Percentiles rank a stretch among this genome's conserved stretches.
Conservation (phyloP, 2,113 vertebrate species). For the Corythoichthys intestinalis region DNA sequence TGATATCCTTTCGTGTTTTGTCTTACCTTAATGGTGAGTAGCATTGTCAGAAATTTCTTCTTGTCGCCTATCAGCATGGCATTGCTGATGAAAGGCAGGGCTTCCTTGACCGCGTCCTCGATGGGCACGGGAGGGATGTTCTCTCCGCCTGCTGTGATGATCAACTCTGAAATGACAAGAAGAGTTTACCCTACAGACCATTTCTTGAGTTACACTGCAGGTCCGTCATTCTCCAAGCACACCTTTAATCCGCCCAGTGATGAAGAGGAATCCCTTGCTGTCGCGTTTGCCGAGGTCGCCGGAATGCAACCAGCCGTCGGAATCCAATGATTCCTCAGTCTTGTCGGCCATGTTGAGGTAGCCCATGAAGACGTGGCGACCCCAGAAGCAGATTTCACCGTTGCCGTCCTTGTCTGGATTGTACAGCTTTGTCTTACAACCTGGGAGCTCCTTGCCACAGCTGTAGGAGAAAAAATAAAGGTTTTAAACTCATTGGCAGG, state of each 20-base stretch:
- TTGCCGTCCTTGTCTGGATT: slow-evolving; percentile 69
- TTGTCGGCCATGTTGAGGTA: slow-evolving; percentile 83
- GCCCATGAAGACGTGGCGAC: slow-evolving; percentile 93
- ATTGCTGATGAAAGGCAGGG: slow-evolving; percentile 86
- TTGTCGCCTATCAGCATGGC: slow-evolving; percentile 89
- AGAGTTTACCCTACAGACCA: background rate
- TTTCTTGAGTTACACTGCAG: background rate
- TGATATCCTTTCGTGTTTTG: background rate
- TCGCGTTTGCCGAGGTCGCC: slow-evolving; percentile 86
- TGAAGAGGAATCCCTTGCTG: slow-evolving; percentile 79
- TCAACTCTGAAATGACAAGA: slow-evolving; percentile 77
- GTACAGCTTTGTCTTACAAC: slow-evolving; percentile 78
- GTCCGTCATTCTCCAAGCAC: background rate
- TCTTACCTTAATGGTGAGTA: slow-evolving; percentile 86
- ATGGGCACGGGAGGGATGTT: slow-evolving; percentile 83
- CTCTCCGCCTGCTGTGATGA: slow-evolving; percentile 89
- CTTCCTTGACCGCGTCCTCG: slow-evolving; percentile 82
- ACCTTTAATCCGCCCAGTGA: slow-evolving; percentile 95
- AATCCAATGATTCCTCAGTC: slow-evolving; percentile 78
- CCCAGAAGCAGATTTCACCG: slow-evolving; percentile 88
- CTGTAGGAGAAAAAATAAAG: slow-evolving; percentile 52
- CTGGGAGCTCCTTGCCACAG: slow-evolving; percentile 80
- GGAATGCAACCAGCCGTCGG: slow-evolving; percentile 87
- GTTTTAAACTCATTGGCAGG: background rate
- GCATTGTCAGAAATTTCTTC: slow-evolving; percentile 84